A percentile compares a stretch with the other conserved stretches of the same genome.
Conservation (phyloP, 1,140 invertebrate genomes). For the Drosophila pachea region DNA sequence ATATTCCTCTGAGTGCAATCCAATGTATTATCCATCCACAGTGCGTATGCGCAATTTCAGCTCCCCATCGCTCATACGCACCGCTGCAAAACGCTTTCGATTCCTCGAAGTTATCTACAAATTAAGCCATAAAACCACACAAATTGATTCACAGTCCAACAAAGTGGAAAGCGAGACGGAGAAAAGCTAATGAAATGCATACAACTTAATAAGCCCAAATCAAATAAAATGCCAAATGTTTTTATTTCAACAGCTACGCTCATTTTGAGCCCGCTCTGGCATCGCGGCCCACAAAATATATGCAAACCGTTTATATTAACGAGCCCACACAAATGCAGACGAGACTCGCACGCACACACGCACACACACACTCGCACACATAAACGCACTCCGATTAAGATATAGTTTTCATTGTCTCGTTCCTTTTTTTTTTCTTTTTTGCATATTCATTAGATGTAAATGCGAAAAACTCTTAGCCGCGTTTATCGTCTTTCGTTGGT, state of each 20-base stretch:
- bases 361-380: too few relatives aligned
- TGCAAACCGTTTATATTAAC: constrained; percentile 56
- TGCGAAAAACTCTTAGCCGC: constrained; percentile 65
- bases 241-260: constrained; percentile 76
- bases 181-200: constrained; percentile 67
- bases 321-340: constrained; percentile 52
- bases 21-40: too few relatives aligned
- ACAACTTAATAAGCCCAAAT: constrained; percentile 72
- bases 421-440: constrained; percentile 11
- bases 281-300: constrained; percentile 36
- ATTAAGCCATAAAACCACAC: constrained; percentile 63
- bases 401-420: constrained; percentile 17
- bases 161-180: constrained; percentile 29
- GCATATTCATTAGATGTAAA: constrained; percentile 76
- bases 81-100: constrained; percentile 29
- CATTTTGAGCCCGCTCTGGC: constrained; percentile 53
- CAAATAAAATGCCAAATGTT: constrained; percentile 76
- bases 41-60: too few relatives aligned
- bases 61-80: constrained; percentile 19
- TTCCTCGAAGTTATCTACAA: constrained; percentile 38
- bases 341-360: too few relatives aligned
- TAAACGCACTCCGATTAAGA: neutral
- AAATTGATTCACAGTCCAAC: constrained; percentile 61
- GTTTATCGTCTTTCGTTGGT: constrained; percentile 73
- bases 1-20: too few relatives aligned